phyloP scores from a whole-genome alignment of 1,140 invertebrate genomes.

The Platyscapa corneri region DNA sequence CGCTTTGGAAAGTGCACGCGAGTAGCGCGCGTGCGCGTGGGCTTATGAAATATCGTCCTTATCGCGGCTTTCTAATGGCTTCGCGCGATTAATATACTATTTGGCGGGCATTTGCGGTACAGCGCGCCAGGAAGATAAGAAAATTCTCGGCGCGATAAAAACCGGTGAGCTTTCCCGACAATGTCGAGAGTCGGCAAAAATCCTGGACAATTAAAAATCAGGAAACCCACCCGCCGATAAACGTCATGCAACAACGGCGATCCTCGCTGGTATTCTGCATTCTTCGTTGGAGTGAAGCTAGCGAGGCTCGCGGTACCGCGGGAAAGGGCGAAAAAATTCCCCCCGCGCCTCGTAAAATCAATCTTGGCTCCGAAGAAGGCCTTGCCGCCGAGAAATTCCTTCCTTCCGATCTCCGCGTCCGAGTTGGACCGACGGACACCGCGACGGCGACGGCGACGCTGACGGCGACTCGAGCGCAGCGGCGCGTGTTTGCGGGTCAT shows the following conservation, averaged over 20 bases:
- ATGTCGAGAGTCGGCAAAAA: background rate
- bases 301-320: background rate
- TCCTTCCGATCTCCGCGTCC: background rate
- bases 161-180: background rate
- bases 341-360: constrained; percentile 39
- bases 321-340: constrained; percentile 16
- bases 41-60: too few species aligned
- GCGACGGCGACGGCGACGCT: background rate
- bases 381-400: background rate
- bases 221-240: background rate
- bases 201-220: background rate
- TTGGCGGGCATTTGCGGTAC: too few species aligned
- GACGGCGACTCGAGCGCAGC: background rate
- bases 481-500: constrained; percentile 39
- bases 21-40: too few species aligned
- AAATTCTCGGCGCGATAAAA: background rate
- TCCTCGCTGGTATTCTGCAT: background rate
- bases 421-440: background rate
- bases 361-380: constrained; percentile 10
- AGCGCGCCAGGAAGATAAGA: background rate
- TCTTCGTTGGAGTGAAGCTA: background rate
- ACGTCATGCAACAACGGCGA: background rate
- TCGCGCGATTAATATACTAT: too few species aligned
- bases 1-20: too few species aligned
- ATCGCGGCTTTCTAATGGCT: too few species aligned